Base-by-base conservation (phyloP, 1,140 invertebrate species). In the Tribolium castaneum region DNA sequence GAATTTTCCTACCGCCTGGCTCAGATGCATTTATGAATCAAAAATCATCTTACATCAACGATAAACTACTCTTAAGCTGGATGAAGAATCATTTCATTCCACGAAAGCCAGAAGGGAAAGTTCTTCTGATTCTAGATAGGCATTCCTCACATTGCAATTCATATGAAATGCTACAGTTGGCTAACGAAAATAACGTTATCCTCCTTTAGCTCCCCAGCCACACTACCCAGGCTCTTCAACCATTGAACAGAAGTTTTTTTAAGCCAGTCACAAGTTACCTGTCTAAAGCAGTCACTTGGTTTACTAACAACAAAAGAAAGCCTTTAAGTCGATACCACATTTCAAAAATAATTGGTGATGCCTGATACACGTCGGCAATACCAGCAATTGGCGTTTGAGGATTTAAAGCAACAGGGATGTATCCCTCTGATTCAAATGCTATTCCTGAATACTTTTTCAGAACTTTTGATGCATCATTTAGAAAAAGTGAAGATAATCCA, bases 81-180 rank as follows among this genome's bases (percentile, higher is more conserved):
- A 59, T 87, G 6, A 83, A 79, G 50, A 81, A 84, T 71, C 80
- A 84, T 30, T 87, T 86, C 78, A 45, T 87, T 51, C 83, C 81
- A 10, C 83, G 12, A 19, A 52, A 73, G 19, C 39, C 45, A 52
- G 45, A 12, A 22, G 71, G 71, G 3, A 73, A 73, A 73, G 70
- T 78, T 52, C 51, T 86, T 10, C 35, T 85, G 6, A 78, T 86
- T 66, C 75, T 87, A 12, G 85, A 87, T 79, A 82, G 84, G 1
- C 83, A 86, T 73, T 45, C 75, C 9, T 82, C 80, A 16, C 84
- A 85, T 59, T 78, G 34, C 13, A 80, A 49, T 16, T 78, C 52
- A 51, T 62, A 83, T 22, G 70, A 52, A 79, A 45, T 76, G 51
- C 45, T 78, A 16, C 35, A 74, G 25, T 39, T 39, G 35, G 35